phyloP scores from a whole-genome alignment of 1,140 invertebrate species.

The Periplaneta americana region DNA sequence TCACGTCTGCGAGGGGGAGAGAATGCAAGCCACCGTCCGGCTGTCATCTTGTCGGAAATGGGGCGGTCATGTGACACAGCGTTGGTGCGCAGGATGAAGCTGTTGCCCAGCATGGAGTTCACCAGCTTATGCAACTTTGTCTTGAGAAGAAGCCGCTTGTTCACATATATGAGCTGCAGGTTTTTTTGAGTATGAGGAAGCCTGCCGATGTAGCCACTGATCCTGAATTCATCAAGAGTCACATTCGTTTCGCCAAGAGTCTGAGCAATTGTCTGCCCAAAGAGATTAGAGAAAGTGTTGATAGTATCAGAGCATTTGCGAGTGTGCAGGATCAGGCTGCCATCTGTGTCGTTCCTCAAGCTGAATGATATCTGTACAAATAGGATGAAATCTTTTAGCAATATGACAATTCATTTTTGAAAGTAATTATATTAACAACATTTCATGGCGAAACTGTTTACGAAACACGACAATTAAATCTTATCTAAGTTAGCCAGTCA shows the following conservation, averaged over 20 bases:
- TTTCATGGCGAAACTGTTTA: too few relatives aligned
- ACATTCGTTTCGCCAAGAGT: constrained; percentile 43
- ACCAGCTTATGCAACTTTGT: constrained; percentile 47
- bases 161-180: constrained; percentile 56
- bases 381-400: background rate
- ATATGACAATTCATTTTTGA: background rate
- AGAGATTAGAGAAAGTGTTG: constrained; percentile 45
- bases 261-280: constrained; percentile 38
- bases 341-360: constrained; percentile 51
- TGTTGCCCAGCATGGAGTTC: constrained; percentile 37
- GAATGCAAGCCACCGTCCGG: constrained; percentile 16
- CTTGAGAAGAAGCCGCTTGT: constrained; percentile 48
- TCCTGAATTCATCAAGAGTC: constrained; percentile 41
- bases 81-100: constrained; percentile 26
- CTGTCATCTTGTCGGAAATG: constrained; percentile 13
- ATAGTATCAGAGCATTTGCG: constrained; percentile 45
- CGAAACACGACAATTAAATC: too few relatives aligned
- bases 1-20: constrained; percentile 32
- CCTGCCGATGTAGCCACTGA: constrained; percentile 48
- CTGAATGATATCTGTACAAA: constrained; percentile 43
- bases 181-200: constrained; percentile 37
- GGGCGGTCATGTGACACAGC: constrained; percentile 19
- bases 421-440: too few relatives aligned
- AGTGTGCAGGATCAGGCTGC: constrained; percentile 47
- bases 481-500: too few relatives aligned